phyloP scores from a whole-genome alignment of 1,140 invertebrate genomes.

The Temnothorax nylanderi region DNA sequence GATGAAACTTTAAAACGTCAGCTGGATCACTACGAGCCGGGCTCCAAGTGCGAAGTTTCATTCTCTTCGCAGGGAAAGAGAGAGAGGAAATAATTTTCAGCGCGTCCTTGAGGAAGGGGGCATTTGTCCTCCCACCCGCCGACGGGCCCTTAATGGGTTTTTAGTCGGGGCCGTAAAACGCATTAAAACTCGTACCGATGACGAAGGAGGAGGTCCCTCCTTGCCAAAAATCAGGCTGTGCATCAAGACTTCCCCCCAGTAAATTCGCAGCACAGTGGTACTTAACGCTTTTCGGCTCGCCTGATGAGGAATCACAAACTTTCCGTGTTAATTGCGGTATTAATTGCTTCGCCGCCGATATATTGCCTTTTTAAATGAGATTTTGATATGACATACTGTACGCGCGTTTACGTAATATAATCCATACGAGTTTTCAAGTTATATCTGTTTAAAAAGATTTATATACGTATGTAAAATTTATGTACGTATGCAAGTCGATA shows the following conservation, averaged over 20 bases:
- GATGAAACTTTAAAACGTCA: constrained; percentile 50
- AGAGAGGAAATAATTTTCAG: constrained; percentile 73
- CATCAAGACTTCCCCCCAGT: constrained; percentile 68
- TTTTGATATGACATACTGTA: constrained; percentile 29
- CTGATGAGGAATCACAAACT: constrained; percentile 14
- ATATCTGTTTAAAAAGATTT: background rate
- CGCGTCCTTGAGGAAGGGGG: constrained; percentile 71
- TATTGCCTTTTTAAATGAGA: background rate
- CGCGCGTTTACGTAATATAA: background rate
- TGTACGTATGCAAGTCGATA: background rate
- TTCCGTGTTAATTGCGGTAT: constrained; percentile 43
- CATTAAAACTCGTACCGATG: constrained; percentile 83
- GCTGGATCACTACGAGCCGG: constrained; percentile 32
- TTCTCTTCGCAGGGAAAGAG: constrained; percentile 60
- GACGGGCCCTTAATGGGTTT: constrained; percentile 81
- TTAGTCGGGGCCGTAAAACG: constrained; percentile 81
- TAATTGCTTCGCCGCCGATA: constrained; percentile 39
- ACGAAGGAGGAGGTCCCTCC: constrained; percentile 79
- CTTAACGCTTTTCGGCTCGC: constrained; percentile 61
- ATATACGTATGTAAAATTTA: background rate
- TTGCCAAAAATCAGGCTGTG: constrained; percentile 81
- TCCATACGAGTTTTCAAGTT: background rate
- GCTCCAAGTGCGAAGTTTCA: constrained; percentile 50
- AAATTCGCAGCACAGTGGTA: constrained; percentile 76
- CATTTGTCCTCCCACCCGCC: constrained; percentile 77